These are phyloP conservation scores for Penaeus chinensis DNA, from an alignment of 1,140 invertebrate species.

Conservation along the genomic window DNA sequence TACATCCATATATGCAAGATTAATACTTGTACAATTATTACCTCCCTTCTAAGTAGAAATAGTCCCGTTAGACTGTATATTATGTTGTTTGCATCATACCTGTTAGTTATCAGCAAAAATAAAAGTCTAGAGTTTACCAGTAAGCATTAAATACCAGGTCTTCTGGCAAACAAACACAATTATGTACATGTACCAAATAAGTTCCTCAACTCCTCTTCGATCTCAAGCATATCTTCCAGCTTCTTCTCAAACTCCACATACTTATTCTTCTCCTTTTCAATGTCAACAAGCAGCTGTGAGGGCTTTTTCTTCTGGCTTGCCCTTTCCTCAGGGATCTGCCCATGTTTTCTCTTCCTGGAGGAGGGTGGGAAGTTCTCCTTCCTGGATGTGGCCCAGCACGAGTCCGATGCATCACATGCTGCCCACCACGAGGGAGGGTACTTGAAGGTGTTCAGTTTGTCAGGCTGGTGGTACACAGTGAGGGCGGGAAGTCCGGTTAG, in stretches of 20 bases:
- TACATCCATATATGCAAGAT: too few species aligned
- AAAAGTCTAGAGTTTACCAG: too few species aligned
- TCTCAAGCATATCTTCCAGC: constrained; percentile 18
- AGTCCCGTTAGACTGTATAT: too few species aligned
- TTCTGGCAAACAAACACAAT: too few species aligned
- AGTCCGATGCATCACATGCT: constrained; percentile 31
- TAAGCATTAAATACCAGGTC: too few species aligned
- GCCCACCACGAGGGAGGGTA: constrained; percentile 27
- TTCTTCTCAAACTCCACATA: constrained; percentile 41
- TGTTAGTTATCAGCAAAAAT: too few species aligned
- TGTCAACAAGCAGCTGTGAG: constrained; percentile 34
- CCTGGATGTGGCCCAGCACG: background rate
- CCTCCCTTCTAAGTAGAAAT: too few species aligned
- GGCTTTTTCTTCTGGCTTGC: constrained; percentile 7
- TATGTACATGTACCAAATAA: too few species aligned
- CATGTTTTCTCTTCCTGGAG: constrained; percentile 38
- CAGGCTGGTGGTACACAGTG: constrained; percentile 32
- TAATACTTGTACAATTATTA: too few species aligned
- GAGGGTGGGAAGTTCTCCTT: background rate
- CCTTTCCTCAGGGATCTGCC: background rate
- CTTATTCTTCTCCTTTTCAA: constrained; percentile 43
- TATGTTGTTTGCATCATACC: too few species aligned
- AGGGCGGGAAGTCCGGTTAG: constrained; percentile 9
- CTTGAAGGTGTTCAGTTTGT: constrained; percentile 18
- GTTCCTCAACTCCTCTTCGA: constrained; percentile 35